These are phyloP conservation scores for Meliscaeva auricollis DNA, from an alignment of 2,888 invertebrate species.

Conservation along the genomic window DNA sequence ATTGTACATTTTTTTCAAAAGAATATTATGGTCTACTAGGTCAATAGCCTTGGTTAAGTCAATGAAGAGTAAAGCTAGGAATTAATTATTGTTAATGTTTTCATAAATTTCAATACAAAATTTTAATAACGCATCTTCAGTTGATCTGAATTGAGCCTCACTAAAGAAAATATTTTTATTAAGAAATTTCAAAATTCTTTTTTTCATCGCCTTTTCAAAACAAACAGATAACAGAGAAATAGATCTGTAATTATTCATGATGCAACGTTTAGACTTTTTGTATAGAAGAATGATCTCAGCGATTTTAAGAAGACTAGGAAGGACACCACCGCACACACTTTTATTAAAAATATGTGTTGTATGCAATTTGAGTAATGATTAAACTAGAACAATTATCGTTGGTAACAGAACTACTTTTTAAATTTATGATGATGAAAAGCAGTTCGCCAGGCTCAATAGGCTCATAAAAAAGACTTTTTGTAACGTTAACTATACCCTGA, in stretches of 20 bases:
- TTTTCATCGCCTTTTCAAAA: constrained; percentile 17
- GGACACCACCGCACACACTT: background rate
- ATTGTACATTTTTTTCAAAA: background rate
- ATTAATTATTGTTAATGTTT: background rate
- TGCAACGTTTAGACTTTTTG: too few relatives aligned
- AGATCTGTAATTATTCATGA: constrained; percentile 17
- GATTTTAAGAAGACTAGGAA: background rate
- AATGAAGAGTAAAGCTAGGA: background rate
- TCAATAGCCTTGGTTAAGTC: background rate
- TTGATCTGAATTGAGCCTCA: too few relatives aligned
- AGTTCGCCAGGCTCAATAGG: background rate
- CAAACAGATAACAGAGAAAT: constrained; percentile 20
- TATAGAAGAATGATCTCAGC: background rate
- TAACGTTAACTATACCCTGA: background rate
- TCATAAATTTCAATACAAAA: background rate
- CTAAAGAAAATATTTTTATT: constrained; percentile 9
- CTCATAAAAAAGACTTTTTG: constrained; percentile 17
- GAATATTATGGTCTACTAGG: background rate
- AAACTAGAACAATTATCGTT: background rate
- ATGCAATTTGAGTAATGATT: constrained; percentile 7
- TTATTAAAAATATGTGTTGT: constrained; percentile 15
- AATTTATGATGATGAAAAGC: too few relatives aligned
- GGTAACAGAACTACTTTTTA: background rate
- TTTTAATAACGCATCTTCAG: background rate
- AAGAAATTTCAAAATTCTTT: background rate